These are phyloP conservation scores for Drosophila orosa DNA, from an alignment of 1,140 invertebrate species.

Conservation along the genomic window DNA sequence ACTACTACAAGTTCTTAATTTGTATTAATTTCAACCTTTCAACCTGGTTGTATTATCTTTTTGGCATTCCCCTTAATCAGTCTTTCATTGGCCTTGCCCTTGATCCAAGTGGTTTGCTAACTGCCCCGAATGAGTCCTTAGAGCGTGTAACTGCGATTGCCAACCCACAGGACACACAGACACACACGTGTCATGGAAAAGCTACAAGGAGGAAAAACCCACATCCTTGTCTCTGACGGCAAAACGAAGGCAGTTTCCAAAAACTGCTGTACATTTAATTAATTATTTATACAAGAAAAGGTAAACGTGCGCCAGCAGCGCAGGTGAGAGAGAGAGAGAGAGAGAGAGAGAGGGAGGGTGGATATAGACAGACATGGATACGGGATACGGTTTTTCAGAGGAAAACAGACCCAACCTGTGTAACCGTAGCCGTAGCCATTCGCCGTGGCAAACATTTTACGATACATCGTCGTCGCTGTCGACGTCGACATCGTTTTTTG, in stretches of 20 bases:
- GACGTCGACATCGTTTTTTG: slow-evolving; percentile 75
- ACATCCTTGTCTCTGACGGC: not conserved
- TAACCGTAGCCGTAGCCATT: slow-evolving; percentile 27
- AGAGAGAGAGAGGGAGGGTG: slow-evolving; percentile 1
- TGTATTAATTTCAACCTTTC: not conserved
- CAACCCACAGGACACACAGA: not conserved
- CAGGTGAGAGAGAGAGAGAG: slow-evolving; percentile 8
- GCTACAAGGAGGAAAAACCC: not conserved
- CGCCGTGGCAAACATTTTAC: slow-evolving; percentile 71
- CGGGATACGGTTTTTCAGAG: slow-evolving; percentile 19
- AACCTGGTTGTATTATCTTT: not conserved
- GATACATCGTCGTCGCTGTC: slow-evolving; percentile 71
- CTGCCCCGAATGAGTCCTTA: slow-evolving; percentile 48
- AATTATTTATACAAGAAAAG: slow-evolving; percentile 80
- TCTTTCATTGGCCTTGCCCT: slow-evolving; percentile 35
- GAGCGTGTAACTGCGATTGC: slow-evolving; percentile 62
- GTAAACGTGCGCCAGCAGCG: slow-evolving; percentile 73
- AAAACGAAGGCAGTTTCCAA: slow-evolving; percentile 43
- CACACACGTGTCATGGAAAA: slow-evolving; percentile 3
- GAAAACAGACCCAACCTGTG: slow-evolving; percentile 7
- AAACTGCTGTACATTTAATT: slow-evolving; percentile 78
- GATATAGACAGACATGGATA: slow-evolving; percentile 34
- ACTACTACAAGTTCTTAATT: not conserved
- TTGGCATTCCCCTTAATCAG: not conserved
- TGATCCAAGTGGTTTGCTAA: slow-evolving; percentile 69